Evolutionary conservation across 2,888 invertebrate species (phyloP).

Genomic region (Aricia artaxerxes): DNA sequence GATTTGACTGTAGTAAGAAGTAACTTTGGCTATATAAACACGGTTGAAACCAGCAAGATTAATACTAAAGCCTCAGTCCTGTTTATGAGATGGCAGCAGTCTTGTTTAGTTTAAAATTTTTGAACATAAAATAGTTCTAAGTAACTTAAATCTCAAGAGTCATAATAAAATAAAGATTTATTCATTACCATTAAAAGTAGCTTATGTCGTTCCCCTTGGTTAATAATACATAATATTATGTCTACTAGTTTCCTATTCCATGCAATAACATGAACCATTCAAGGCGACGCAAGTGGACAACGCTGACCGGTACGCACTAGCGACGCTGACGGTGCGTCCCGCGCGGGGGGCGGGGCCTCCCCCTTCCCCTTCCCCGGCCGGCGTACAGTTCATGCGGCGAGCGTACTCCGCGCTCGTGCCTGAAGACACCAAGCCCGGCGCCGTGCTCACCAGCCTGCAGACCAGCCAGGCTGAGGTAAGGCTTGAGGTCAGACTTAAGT

Average conservation of each 20-base stretch:
- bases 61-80: neutral
- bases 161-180: too few species aligned
- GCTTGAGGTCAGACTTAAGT: neutral
- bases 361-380: conserved; percentile 48
- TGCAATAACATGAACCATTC: too few species aligned
- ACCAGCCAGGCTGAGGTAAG: conserved; percentile 74
- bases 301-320: conserved; percentile 91
- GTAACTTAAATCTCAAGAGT: too few species aligned
- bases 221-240: too few species aligned
- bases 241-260: too few species aligned
- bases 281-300: conserved; percentile 92
- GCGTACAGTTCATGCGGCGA: conserved; percentile 85
- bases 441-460: conserved; percentile 85
- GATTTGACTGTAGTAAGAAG: neutral
- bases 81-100: neutral
- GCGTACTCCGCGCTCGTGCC: conserved; percentile 86
- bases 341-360: conserved; percentile 69
- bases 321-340: conserved; percentile 88
- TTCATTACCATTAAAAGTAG: too few species aligned
- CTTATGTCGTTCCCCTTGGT: too few species aligned
- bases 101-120: neutral
- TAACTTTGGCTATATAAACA: neutral
- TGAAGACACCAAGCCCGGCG: conserved; percentile 88
- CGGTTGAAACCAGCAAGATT: neutral
- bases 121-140: too few species aligned